Conservation (phyloP, 2,113 vertebrate genomes). For the Dendrocopos noguchii region DNA sequence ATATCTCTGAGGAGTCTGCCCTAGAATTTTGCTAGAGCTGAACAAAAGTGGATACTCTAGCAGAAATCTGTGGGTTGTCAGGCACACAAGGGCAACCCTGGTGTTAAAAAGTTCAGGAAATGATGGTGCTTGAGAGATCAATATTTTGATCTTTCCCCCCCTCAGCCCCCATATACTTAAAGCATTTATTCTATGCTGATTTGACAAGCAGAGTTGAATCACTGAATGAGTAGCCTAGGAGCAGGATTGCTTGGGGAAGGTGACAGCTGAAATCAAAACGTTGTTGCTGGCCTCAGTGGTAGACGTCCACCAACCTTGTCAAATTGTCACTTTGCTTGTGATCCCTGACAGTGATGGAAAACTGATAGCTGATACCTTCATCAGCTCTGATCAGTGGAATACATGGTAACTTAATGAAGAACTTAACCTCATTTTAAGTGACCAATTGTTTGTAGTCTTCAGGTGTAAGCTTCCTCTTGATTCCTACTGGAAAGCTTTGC, state of each 20-base stretch:
- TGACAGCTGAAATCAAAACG: slow-evolving; percentile 43
- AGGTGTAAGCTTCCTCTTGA: not conserved
- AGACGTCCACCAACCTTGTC: not conserved
- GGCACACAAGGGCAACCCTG: not conserved
- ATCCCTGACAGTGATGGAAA: slow-evolving; percentile 16
- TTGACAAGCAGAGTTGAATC: not conserved
- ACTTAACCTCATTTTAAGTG: too few species aligned
- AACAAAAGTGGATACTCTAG: not conserved
- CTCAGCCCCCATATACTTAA: not conserved
- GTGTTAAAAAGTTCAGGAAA: not conserved
- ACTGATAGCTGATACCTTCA: not conserved
- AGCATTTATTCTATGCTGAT: not conserved
- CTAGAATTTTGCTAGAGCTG: not conserved
- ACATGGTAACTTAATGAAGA: not conserved
- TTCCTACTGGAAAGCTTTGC: not conserved
- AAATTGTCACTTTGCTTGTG: not conserved
- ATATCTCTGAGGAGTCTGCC: not conserved
- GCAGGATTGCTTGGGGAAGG: not conserved
- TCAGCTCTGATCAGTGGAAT: not conserved
- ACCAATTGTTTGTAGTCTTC: not conserved
- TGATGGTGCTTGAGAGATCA: not conserved
- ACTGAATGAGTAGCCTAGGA: not conserved
- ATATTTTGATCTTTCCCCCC: not conserved
- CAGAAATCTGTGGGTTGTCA: not conserved
- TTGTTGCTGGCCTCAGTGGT: not conserved